Conservation (phyloP, 2,888 invertebrate genomes). For the Monochamus alternatus region DNA sequence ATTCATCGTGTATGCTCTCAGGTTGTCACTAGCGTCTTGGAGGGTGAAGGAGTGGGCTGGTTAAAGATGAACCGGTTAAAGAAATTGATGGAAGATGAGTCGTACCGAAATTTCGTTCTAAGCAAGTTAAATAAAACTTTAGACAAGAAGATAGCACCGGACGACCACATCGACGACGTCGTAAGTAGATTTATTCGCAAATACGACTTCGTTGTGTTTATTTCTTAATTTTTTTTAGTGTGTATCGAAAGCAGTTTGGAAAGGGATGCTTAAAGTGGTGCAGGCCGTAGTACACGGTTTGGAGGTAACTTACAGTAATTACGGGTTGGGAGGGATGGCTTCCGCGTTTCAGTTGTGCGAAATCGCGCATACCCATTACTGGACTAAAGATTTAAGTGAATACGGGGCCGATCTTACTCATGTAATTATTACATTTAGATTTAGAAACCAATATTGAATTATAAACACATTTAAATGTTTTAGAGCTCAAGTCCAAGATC, state of each 20-base stretch:
- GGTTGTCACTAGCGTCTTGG: slow-evolving; percentile 87
- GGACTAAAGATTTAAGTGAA: slow-evolving; percentile 88
- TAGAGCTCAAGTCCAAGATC: slow-evolving; percentile 80
- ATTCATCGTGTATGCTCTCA: slow-evolving; percentile 62
- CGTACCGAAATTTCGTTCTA: slow-evolving; percentile 95
- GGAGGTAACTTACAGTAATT: slow-evolving; percentile 93
- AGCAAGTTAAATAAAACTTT: slow-evolving; percentile 95
- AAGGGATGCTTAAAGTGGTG: slow-evolving; percentile 95
- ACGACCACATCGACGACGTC: slow-evolving; percentile 98
- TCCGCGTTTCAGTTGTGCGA: slow-evolving; percentile 97
- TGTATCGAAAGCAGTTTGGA: slow-evolving; percentile 92
- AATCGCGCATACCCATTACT: slow-evolving; percentile 98
- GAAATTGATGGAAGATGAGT: slow-evolving; percentile 99
- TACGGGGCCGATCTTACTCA: slow-evolving; percentile 71
- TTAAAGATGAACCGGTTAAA: slow-evolving; percentile 92
- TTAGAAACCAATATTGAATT: not conserved
- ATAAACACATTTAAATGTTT: slow-evolving; percentile 61
- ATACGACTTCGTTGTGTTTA: not conserved
- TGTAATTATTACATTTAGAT: slow-evolving; percentile 50
- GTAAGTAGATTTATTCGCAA: slow-evolving; percentile 74
- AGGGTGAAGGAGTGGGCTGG: slow-evolving; percentile 98
- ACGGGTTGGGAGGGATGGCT: slow-evolving; percentile 97
- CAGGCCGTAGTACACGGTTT: slow-evolving; percentile 92
- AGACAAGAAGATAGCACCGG: slow-evolving; percentile 93
- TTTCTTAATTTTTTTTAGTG: slow-evolving; percentile 75